A percentile compares a stretch with the other conserved stretches of the same genome.
Evolutionary conservation across 2,797 vertebrate genomes (phyloP).

Genomic region (Pseudocheirus occidentalis): DNA sequence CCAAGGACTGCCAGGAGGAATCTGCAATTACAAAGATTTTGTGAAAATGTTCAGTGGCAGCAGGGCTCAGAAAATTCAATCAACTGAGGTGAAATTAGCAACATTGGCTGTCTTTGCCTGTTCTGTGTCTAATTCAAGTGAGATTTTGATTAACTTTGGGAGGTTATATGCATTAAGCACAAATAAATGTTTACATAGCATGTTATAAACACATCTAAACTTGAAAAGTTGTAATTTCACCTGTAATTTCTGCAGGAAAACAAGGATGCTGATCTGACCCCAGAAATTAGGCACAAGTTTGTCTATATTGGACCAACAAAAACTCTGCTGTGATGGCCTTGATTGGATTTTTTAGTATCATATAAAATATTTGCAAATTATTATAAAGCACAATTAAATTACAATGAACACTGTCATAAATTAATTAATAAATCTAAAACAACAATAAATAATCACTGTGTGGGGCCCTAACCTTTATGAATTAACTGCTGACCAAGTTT

Average conservation of each 20-base stretch:
- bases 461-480: constrained; percentile 5
- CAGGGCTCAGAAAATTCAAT: neutral
- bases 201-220: neutral
- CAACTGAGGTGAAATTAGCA: neutral
- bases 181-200: neutral
- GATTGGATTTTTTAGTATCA: constrained; percentile 25
- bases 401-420: neutral
- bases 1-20: neutral
- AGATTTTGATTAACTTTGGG: neutral
- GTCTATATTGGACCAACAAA: neutral
- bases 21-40: neutral
- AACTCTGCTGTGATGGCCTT: constrained; percentile 6
- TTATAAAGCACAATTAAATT: constrained; percentile 46
- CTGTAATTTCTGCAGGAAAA: neutral
- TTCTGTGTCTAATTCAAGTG: neutral
- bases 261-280: neutral
- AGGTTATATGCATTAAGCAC: neutral
- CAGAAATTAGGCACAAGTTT: neutral
- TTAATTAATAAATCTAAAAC: too few species aligned
- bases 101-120: neutral
- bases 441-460: neutral
- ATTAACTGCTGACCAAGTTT: neutral
- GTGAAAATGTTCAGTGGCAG: neutral
- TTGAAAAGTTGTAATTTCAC: neutral
- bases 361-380: constrained; percentile 24